These are phyloP conservation scores for Ictidomys tridecemlineatus DNA, from an alignment of 2,113 vertebrate genomes.

Conservation along the genomic window DNA sequence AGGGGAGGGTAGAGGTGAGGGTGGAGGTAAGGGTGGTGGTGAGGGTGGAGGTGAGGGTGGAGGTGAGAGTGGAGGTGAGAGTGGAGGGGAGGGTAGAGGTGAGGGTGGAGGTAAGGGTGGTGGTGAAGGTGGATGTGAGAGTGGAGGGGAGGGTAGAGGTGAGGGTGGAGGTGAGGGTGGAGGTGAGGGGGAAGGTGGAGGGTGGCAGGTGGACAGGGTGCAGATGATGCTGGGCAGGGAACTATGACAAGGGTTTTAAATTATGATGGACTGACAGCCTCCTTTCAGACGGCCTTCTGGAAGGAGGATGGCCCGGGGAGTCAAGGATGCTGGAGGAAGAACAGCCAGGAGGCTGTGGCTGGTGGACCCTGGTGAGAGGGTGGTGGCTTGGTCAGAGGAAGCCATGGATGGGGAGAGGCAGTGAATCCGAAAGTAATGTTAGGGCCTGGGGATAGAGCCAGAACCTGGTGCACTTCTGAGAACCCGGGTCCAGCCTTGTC, in stretches of 20 bases:
- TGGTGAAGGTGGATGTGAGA: too few species aligned
- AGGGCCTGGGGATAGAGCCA: background rate
- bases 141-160: too few species aligned
- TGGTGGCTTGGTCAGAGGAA: rapidly evolving
- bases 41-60: too few species aligned
- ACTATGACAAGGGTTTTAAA: background rate
- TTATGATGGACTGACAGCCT: background rate
- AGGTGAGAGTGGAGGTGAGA: too few species aligned
- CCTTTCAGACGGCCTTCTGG: background rate
- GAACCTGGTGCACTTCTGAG: background rate
- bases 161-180: too few species aligned
- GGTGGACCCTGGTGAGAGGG: too few species aligned
- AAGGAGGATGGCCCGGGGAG: background rate
- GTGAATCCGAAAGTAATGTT: background rate
- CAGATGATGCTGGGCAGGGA: background rate
- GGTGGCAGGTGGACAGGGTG: too few species aligned
- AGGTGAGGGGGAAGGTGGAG: too few species aligned
- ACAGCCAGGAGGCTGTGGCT: background rate
- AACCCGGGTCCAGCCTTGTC: background rate
- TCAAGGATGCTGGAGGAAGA: background rate
- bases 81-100: too few species aligned
- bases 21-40: too few species aligned
- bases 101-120: too few species aligned
- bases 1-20: too few species aligned
- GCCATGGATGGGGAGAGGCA: rapidly evolving